Evolutionary conservation across 2,113 vertebrate species (phyloP), one percentile per base, ranked within the genome.

Genomic region (Eclectus roratus): DNA sequence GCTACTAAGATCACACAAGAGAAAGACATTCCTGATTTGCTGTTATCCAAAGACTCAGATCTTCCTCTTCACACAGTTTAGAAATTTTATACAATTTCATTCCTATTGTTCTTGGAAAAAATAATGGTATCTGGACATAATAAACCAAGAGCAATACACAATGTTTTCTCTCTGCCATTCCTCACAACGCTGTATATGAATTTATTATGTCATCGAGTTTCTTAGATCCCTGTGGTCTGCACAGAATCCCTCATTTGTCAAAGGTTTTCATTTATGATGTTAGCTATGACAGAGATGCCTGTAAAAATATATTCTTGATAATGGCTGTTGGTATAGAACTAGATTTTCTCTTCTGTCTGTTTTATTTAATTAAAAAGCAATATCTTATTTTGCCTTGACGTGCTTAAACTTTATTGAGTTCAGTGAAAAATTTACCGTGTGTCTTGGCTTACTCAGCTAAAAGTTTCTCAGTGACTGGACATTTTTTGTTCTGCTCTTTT

Each of bases 151-250:
- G 6, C 7, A 73, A 17, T 41, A 12, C 8, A 46, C 10, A 13
- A 65, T 1, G 10, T 66, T 85, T 81, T 70, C 15, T 82, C 56
- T 84, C 53, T 80, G 24, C 23, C 10, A 31, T 44, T 85, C 28
- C 37, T 70, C 43, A 41, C 0, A 0, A 35, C 11, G 10, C 5
- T 11, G 4, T 24, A 9, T 33, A 58, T 58, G 4, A 46, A 43
- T 86, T 81, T 52, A 80, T 66, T 31, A 9, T 49, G 27, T 37
- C 2, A 12, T 17, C 6, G 69, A 31, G 23, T 79, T 92, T 84
- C 70, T 82, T 33, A 7, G 1, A n/a, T 49, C 33, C 10, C 8
- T 21, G 16, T 37, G 27, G n/a, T 21, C 46, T 86, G 20, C 43
- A 53, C 6, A 41, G 35, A 31, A 10, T 37, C 24, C 7, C 35